These are phyloP conservation scores for Parus major DNA, from an alignment of 2,113 vertebrate genomes.

Conservation along the genomic window DNA sequence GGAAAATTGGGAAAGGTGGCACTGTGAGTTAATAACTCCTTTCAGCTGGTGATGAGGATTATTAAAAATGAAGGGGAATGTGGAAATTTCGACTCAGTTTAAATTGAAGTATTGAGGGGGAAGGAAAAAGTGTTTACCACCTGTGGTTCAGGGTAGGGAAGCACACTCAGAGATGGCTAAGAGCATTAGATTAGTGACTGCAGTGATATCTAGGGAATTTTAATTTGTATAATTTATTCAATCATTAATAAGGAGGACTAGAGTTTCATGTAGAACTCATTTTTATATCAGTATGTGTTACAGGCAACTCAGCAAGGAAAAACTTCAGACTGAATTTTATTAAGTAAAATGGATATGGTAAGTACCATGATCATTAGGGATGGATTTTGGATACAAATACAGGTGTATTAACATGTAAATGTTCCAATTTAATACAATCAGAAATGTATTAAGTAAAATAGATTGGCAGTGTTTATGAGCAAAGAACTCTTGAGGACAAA, in stretches of 20 bases:
- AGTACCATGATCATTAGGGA: slow-evolving; percentile 11
- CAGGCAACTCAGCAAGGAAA: slow-evolving; percentile 46
- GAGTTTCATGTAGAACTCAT: slow-evolving; percentile 36
- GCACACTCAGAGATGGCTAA: slow-evolving; percentile 40
- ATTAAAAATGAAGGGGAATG: neutral
- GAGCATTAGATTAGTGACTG: slow-evolving; percentile 55
- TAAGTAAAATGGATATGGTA: slow-evolving; percentile 41
- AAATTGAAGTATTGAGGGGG: slow-evolving; percentile 27
- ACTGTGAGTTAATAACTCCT: neutral
- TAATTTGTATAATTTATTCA: slow-evolving; percentile 67
- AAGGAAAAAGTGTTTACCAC: slow-evolving; percentile 38
- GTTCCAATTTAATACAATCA: slow-evolving; percentile 45
- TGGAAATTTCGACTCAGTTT: slow-evolving; percentile 18
- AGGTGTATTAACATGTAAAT: slow-evolving; percentile 58
- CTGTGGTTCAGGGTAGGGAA: slow-evolving; percentile 39
- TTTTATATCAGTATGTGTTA: slow-evolving; percentile 54
- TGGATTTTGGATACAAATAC: slow-evolving; percentile 52
- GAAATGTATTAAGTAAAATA: slow-evolving; percentile 45
- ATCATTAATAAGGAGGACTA: slow-evolving; percentile 39
- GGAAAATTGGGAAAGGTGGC: neutral
- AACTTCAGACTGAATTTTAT: slow-evolving; percentile 61
- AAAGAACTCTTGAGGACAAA: neutral
- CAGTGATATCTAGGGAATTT: slow-evolving; percentile 51
- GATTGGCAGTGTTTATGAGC: slow-evolving; percentile 50
- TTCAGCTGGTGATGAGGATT: neutral